These are phyloP conservation scores for Hylaeus volcanicus DNA, from an alignment of 1,140 invertebrate species.

Conservation along the genomic window DNA sequence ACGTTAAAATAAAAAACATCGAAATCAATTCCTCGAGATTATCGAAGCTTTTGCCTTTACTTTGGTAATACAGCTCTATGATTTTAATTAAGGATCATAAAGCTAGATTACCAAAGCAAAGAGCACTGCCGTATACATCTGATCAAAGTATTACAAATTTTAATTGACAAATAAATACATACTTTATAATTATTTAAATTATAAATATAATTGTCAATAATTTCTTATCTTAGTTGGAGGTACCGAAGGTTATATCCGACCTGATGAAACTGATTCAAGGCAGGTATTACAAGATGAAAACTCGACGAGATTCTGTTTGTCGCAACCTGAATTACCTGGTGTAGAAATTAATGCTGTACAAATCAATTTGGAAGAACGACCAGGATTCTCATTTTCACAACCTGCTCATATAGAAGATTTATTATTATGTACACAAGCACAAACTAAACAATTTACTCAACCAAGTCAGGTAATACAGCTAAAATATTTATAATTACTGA, in stretches of 20 bases:
- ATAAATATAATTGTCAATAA: not conserved
- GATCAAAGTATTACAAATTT: not conserved
- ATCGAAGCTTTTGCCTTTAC: conserved; percentile 72
- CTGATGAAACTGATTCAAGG: conserved; percentile 38
- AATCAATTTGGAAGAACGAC: conserved; percentile 71
- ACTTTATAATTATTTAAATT: not conserved
- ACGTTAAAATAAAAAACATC: not conserved
- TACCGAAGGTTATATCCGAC: conserved; percentile 11
- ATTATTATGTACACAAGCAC: conserved; percentile 88
- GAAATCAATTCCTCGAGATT: conserved; percentile 7
- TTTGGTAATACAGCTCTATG: conserved; percentile 82
- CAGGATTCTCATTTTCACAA: conserved; percentile 90
- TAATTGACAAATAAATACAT: not conserved
- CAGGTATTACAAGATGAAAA: conserved; percentile 66
- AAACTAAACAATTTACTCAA: conserved; percentile 84
- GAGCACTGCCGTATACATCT: conserved; percentile 64
- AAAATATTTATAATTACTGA: conserved; percentile 5
- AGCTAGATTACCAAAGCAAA: conserved; percentile 84
- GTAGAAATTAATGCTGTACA: conserved; percentile 61
- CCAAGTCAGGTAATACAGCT: conserved; percentile 72
- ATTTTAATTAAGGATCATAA: conserved; percentile 79
- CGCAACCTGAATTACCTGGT: conserved; percentile 74
- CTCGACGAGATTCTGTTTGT: conserved; percentile 71
- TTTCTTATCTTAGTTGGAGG: conserved; percentile 17
- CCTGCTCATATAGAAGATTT: conserved; percentile 92